Base-by-base conservation (phyloP, 2,888 invertebrate species). In the Dastarcus helophoroides region DNA sequence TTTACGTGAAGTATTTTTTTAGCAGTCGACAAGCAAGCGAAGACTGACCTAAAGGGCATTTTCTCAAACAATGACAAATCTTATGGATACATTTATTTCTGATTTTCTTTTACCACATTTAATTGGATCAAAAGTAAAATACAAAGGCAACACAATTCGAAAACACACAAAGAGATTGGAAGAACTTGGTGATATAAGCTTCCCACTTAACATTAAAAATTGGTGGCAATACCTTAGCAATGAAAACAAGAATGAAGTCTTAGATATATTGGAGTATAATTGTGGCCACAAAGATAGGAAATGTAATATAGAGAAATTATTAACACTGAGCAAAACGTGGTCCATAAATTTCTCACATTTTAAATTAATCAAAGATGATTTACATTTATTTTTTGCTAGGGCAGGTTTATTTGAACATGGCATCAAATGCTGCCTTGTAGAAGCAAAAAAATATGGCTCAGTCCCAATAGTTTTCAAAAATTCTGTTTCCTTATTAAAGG, bases 181-280 rank as follows among this genome's bases (percentile, higher is more conserved):
- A 31, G 51, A 53, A 19, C 54, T 64, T 23, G 81, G 80, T 5
- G 82, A 82, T 39, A 57, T 77, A 3, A 76, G 74, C 60, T 76
- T 79, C 55, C 69, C 74, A 6, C 56, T 64, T 33, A 63, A 62
- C 26, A 45, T 66, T 12, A 61, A 66, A 44, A 68, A 69, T 29
- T 81, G 80, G 80, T 59, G 63, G 31, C 61, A 58, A 38, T 54
- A 60, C 38, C 45, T 63, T 29, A 42, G 47, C 7, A 15, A 29
- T 22, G 7, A 21, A 19, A 5, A 31, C 16, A 7, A 22, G 13
- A 11, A 30, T n/a, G 14, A 10, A 7, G 12, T 17, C 2, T 15
- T 22, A 23, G 13, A 23, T n/a, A 9, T 9, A 14, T 9, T 19
- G 3, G 13, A 29, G n/a, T n/a, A 32, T 19, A 4, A 14, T 14